These are phyloP conservation scores for Lateolabrax maculatus DNA, from an alignment of 2,797 vertebrate species.

Conservation along the genomic window DNA sequence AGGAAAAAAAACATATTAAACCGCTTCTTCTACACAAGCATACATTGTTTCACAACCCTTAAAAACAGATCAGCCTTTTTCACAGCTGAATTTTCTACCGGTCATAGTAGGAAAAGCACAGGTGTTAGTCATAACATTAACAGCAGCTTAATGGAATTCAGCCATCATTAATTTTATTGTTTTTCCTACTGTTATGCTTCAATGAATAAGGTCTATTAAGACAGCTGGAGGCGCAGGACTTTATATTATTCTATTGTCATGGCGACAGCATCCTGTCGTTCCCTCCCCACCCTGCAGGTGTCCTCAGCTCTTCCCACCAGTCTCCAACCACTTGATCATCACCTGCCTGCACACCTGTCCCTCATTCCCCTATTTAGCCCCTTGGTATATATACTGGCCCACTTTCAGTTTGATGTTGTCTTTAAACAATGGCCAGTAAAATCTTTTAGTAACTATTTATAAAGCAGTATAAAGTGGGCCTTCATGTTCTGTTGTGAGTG, in stretches of 20 bases:
- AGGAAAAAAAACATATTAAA: too few species aligned
- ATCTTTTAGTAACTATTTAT: neutral
- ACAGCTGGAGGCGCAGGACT: neutral
- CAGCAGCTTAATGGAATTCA: neutral
- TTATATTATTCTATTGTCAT: neutral
- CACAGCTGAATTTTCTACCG: neutral
- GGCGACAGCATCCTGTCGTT: neutral
- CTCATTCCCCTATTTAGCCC: neutral
- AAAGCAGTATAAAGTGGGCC: too few species aligned
- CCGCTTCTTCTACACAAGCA: neutral
- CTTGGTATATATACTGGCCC: neutral
- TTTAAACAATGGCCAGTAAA: neutral
- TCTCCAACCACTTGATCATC: neutral
- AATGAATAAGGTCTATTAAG: neutral
- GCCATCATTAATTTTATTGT: constrained; percentile 6
- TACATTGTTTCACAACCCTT: neutral
- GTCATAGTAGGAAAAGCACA: neutral
- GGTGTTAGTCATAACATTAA: constrained; percentile 1
- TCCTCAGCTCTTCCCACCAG: neutral
- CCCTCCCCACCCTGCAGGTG: constrained; percentile 33
- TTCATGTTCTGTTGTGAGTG: neutral
- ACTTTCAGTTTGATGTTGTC: neutral
- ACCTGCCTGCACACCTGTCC: constrained; percentile 24
- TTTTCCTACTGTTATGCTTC: neutral
- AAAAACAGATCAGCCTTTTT: neutral